Evolutionary conservation across 2,797 vertebrate species (phyloP).

Genomic region (Myiothlypis coronata): DNA sequence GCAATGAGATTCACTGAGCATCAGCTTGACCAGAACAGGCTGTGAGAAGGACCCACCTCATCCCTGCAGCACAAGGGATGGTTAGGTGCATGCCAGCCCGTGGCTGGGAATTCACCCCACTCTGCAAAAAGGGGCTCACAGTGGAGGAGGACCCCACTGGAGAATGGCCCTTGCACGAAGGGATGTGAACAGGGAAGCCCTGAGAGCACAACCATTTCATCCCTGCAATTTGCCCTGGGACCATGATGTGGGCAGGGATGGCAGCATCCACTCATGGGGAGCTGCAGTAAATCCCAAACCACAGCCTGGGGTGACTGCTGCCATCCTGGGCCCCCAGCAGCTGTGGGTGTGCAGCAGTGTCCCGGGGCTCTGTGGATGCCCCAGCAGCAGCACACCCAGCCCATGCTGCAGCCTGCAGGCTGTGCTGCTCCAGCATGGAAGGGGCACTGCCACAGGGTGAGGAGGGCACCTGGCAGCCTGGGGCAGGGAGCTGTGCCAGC

Average conservation of each 20-base stretch:
- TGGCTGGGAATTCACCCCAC: neutral
- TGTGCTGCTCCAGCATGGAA: neutral
- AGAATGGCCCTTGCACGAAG: neutral
- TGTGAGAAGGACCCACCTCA: neutral
- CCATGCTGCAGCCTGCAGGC: neutral
- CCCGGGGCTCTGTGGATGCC: accelerated
- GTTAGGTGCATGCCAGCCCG: neutral
- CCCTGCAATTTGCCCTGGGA: neutral
- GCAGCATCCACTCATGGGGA: accelerated
- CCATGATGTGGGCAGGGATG: neutral
- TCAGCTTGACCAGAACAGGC: neutral
- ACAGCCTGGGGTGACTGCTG: neutral
- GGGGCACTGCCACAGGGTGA: accelerated
- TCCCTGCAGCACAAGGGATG: neutral
- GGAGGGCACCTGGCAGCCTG: neutral
- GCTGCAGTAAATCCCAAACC: neutral
- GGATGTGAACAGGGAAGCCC: neutral
- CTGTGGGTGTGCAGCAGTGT: accelerated
- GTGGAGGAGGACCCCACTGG: neutral
- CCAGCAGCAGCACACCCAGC: accelerated
- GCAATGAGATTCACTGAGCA: neutral
- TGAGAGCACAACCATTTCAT: accelerated
- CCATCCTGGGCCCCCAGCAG: neutral
- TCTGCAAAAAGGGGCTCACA: neutral
- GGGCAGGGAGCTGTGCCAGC: neutral